These are phyloP conservation scores for Cyprinodon brontotheroides DNA, from an alignment of 2,113 vertebrate species.

Conservation along the genomic window DNA sequence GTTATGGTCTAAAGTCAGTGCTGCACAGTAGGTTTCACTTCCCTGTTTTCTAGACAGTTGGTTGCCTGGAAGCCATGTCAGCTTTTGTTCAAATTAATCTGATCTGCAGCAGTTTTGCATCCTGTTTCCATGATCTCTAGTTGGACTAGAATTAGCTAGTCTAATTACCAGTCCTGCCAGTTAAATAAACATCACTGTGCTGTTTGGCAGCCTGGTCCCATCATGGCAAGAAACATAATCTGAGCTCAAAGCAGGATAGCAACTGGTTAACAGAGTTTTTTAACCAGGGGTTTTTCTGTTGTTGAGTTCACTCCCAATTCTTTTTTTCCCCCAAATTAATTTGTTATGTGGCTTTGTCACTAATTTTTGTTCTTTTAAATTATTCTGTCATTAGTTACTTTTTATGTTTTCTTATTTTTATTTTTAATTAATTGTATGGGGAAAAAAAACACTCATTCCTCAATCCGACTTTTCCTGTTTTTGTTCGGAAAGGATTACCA, in stretches of 20 bases:
- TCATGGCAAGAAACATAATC: background rate
- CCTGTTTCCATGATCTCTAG: background rate
- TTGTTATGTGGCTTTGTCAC: no score
- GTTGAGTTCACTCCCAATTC: no score
- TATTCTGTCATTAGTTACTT: no score
- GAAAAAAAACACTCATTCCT: no score
- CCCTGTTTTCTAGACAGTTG: background rate
- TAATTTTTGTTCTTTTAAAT: no score
- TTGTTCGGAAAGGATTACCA: no score
- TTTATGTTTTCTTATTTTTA: no score
- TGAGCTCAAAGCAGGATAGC: background rate
- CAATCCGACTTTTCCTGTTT: no score
- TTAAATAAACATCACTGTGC: background rate
- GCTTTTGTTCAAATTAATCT: background rate
- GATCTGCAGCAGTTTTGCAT: background rate
- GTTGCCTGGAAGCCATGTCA: constrained; percentile 1
- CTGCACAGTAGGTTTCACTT: constrained; percentile 1
- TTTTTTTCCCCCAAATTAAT: no score
- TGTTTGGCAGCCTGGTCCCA: background rate
- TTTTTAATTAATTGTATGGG: no score
- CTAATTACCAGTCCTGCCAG: background rate
- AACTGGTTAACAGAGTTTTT: no score
- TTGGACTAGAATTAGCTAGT: background rate
- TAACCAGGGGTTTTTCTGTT: no score
- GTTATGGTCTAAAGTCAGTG: background rate